Evolutionary conservation across 2,888 invertebrate genomes (phyloP).

Genomic region (Uloborus plumipes): DNA sequence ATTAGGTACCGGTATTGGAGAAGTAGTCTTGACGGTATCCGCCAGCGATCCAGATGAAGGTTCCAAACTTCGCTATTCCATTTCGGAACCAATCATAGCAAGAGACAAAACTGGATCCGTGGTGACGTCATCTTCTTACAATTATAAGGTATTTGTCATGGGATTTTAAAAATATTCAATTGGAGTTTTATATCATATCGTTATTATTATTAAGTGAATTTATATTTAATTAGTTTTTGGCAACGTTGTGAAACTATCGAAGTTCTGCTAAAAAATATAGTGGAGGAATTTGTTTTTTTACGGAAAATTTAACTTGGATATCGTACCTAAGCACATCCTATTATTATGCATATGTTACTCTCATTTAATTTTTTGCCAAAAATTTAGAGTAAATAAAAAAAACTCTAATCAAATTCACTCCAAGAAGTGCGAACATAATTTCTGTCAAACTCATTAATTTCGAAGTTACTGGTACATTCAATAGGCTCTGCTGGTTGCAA

Average conservation of each 20-base stretch:
- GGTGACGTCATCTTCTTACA: slow-evolving; percentile 77
- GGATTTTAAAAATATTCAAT: neutral
- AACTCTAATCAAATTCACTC: too few relatives aligned
- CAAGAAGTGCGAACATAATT: too few relatives aligned
- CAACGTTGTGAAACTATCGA: neutral
- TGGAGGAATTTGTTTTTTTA: too few relatives aligned
- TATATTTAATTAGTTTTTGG: too few relatives aligned
- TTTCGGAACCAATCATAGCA: slow-evolving; percentile 79
- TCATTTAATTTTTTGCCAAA: too few relatives aligned
- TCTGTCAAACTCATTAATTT: too few relatives aligned
- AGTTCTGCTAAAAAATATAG: neutral
- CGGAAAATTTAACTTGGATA: too few relatives aligned
- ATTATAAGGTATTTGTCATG: slow-evolving; percentile 74
- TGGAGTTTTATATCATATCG: neutral
- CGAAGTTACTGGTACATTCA: too few relatives aligned
- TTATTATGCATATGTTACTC: too few relatives aligned
- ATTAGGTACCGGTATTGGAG: slow-evolving; percentile 68
- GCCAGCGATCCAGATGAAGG: slow-evolving; percentile 73
- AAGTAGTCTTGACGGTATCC: slow-evolving; percentile 77
- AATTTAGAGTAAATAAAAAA: too few relatives aligned
- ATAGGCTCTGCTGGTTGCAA: too few relatives aligned
- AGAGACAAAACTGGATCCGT: slow-evolving; percentile 83
- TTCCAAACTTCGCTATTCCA: slow-evolving; percentile 79
- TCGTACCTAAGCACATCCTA: too few relatives aligned
- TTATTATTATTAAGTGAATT: neutral